phyloP scores from a whole-genome alignment of 2,113 vertebrate genomes.

The Ammodramus savannarum region DNA sequence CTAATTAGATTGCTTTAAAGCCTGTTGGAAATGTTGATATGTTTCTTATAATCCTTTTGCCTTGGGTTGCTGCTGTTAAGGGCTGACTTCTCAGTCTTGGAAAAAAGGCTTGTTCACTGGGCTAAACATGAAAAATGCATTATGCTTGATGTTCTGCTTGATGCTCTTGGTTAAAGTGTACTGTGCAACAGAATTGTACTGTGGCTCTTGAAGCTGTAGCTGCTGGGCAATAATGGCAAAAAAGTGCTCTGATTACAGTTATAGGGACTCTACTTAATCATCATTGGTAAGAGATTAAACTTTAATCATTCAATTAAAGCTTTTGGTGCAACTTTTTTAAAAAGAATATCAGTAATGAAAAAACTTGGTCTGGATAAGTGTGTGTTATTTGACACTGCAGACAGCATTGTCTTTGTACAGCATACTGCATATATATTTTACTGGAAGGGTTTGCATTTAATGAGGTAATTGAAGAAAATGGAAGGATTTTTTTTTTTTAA shows the following conservation, averaged over 20 bases:
- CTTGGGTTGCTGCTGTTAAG: constrained; percentile 52
- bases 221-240: constrained; percentile 3
- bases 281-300: background rate
- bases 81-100: constrained; percentile 41
- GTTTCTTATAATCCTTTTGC: constrained; percentile 62
- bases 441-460: background rate
- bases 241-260: constrained; percentile 15
- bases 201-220: constrained; percentile 12
- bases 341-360: background rate
- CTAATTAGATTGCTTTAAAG: constrained; percentile 64
- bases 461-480: background rate
- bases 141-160: constrained; percentile 15
- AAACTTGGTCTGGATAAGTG: background rate
- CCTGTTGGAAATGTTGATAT: background rate
- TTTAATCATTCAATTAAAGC: background rate
- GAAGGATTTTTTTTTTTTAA: background rate
- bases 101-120: constrained; percentile 34
- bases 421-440: background rate
- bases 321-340: background rate
- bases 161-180: constrained; percentile 1
- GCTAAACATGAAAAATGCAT: constrained; percentile 49
- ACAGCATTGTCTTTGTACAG: background rate
- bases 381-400: background rate
- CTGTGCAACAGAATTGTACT: background rate
- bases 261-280: background rate